Percentiles rank a stretch among this genome's conserved stretches.
Conservation (phyloP, 2,113 vertebrate genomes). For the Geothlypis trichas region DNA sequence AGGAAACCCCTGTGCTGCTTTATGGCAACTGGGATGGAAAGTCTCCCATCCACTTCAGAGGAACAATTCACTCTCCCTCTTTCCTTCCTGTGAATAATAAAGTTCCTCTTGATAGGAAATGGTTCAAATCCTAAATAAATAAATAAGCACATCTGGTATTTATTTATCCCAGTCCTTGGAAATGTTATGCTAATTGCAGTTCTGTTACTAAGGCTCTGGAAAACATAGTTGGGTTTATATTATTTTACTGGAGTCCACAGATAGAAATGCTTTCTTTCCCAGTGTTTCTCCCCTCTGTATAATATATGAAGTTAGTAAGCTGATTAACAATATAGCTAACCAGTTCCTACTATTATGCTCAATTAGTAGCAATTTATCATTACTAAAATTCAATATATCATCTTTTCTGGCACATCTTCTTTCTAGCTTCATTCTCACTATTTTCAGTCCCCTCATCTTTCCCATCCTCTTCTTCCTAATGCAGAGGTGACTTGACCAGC, state of each 20-base stretch:
- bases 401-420: neutral
- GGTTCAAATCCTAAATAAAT: conserved; percentile 30
- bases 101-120: neutral
- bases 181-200: conserved; percentile 21
- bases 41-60: neutral
- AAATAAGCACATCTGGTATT: conserved; percentile 20
- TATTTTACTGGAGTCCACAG: neutral
- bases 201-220: conserved; percentile 13
- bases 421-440: neutral
- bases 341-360: neutral
- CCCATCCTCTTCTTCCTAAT: neutral
- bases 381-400: neutral
- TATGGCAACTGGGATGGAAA: neutral
- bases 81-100: conserved; percentile 9
- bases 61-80: neutral
- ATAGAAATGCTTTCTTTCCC: neutral
- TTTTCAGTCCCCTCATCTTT: neutral
- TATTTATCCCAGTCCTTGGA: conserved; percentile 2
- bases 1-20: neutral
- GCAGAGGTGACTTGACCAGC: neutral
- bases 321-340: neutral
- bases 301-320: neutral
- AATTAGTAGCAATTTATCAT: neutral
- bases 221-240: neutral
- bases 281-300: neutral